Conservation (phyloP, 2,888 invertebrate species). For the Spodoptera littoralis region DNA sequence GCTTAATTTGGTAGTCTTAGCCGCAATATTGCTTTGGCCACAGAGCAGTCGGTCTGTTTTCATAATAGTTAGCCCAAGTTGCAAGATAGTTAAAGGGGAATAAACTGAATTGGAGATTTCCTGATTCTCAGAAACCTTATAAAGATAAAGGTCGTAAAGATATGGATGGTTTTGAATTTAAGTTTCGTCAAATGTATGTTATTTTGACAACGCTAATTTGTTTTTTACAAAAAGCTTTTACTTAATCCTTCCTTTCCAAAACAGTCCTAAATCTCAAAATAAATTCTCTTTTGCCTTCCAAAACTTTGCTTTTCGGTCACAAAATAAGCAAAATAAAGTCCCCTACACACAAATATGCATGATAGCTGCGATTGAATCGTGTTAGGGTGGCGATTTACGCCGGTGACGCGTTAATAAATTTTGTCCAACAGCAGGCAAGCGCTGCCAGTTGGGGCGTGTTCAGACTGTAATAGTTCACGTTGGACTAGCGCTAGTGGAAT, state of each 20-base stretch:
- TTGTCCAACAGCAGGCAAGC: constrained; percentile 33
- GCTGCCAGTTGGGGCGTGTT: constrained; percentile 29
- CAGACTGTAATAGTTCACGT: constrained; percentile 22
- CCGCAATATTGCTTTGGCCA: neutral
- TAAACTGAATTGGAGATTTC: no score
- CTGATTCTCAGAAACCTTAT: no score
- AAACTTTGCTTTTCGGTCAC: no score
- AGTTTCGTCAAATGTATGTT: no score
- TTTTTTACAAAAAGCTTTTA: no score
- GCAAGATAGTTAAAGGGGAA: no score
- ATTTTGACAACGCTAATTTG: no score
- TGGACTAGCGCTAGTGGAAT: constrained; percentile 1
- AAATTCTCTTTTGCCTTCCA: no score
- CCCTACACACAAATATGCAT: constrained; percentile 24
- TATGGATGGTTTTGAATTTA: no score
- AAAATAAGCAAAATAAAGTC: constrained; percentile 13
- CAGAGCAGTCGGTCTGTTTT: neutral
- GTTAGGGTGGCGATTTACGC: constrained; percentile 55
- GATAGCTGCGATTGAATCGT: constrained; percentile 50
- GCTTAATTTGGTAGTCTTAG: constrained; percentile 25
- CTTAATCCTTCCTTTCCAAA: no score
- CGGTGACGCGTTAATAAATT: constrained; percentile 55
- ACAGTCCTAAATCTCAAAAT: neutral
- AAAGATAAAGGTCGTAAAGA: no score
- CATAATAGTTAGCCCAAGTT: neutral